Conservation (phyloP, 2,797 vertebrate genomes). For the Pseudochromis fuscus region DNA sequence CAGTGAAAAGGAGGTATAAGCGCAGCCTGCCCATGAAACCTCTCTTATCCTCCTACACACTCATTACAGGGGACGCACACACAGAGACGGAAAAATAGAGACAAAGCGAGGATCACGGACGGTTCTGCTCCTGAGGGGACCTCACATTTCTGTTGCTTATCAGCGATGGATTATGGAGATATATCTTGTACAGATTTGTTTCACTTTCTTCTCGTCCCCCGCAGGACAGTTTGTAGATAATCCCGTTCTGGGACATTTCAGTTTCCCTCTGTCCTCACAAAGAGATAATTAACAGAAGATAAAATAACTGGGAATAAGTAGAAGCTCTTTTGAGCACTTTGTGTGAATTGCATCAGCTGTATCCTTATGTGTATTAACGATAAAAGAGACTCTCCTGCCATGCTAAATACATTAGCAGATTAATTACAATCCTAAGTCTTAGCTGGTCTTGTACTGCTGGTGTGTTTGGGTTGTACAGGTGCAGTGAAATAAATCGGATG, state of each 20-base stretch:
- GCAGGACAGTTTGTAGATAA: slow-evolving; percentile 63
- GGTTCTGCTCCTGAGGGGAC: slow-evolving; percentile 43
- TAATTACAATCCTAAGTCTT: neutral
- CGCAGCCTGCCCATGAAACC: slow-evolving; percentile 60
- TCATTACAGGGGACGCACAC: slow-evolving; percentile 61
- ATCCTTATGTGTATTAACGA: slow-evolving; percentile 39
- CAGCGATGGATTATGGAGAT: slow-evolving; percentile 52
- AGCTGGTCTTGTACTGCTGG: neutral
- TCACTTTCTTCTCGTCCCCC: slow-evolving; percentile 45
- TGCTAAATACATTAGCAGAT: slow-evolving; percentile 14
- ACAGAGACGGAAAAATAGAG: slow-evolving; percentile 32
- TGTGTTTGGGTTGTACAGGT: neutral
- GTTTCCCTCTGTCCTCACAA: slow-evolving; percentile 36
- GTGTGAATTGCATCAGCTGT: slow-evolving; percentile 57
- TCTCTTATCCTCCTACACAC: slow-evolving; percentile 76
- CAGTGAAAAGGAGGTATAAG: slow-evolving; percentile 49
- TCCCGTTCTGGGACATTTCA: slow-evolving; percentile 48
- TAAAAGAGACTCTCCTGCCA: slow-evolving; percentile 18
- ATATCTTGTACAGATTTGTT: slow-evolving; percentile 57
- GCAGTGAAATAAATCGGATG: neutral
- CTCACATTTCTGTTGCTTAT: slow-evolving; percentile 43
- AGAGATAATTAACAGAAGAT: slow-evolving; percentile 65
- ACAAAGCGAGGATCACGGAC: slow-evolving; percentile 52
- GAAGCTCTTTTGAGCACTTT: slow-evolving; percentile 28
- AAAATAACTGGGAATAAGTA: slow-evolving; percentile 42